Conservation (phyloP, 1,140 invertebrate species). For the Theocolax elegans region DNA sequence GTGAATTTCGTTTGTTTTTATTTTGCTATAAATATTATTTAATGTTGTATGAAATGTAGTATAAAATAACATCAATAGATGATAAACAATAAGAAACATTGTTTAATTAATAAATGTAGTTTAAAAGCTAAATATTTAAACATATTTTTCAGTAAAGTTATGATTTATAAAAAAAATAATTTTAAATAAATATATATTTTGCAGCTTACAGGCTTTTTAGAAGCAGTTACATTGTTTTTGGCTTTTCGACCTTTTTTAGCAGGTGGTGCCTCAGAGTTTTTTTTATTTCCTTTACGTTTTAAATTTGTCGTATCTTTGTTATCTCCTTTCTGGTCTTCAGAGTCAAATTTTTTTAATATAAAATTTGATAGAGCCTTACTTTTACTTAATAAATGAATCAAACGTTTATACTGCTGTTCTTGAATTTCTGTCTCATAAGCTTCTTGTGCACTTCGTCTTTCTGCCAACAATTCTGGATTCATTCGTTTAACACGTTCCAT, state of each 20-base stretch:
- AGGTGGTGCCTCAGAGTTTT: neutral
- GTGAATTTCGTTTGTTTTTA: conserved; percentile 40
- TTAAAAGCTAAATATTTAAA: conserved; percentile 11
- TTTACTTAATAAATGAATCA: conserved; percentile 61
- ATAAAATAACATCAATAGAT: neutral
- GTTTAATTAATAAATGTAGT: neutral
- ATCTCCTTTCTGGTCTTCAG: too few species aligned
- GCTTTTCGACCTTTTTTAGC: conserved; percentile 12
- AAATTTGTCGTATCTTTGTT: neutral
- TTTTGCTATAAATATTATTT: conserved; percentile 30
- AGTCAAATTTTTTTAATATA: conserved; percentile 58
- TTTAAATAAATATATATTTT: neutral
- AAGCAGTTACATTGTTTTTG: conserved; percentile 5
- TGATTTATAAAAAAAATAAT: neutral
- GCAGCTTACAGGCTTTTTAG: conserved; percentile 8
- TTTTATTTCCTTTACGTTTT: conserved; percentile 12
- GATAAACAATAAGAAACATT: neutral
- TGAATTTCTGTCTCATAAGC: conserved; percentile 46
- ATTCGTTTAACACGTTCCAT: neutral
- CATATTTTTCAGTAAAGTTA: neutral
- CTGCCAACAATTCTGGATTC: neutral
- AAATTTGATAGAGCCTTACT: conserved; percentile 64
- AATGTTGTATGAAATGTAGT: too few species aligned
- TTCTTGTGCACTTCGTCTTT: conserved; percentile 42
- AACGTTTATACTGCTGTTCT: conserved; percentile 56